Base-by-base conservation (phyloP, 2,888 invertebrate species). In the Dichetophora obliterata region DNA sequence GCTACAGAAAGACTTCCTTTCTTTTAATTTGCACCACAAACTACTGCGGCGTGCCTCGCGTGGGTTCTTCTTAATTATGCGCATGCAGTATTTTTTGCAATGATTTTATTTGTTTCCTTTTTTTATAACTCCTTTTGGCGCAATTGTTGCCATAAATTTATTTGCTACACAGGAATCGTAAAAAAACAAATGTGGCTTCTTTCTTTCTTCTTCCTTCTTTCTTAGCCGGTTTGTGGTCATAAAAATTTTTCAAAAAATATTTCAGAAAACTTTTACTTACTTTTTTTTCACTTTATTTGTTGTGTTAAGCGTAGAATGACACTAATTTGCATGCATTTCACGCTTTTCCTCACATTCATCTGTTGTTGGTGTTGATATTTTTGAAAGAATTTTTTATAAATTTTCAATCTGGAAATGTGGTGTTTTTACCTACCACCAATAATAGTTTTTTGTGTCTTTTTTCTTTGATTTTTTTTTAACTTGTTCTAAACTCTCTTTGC, bases 51-150 rank as follows among this genome's bases (percentile, higher is more conserved):
- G 57, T 27, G 57, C 24, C 11, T 24, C 24, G 57, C 57, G 57
- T 59, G 57, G 57, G 57, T 27, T 59, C 22, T 19, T 59, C 57
- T 59, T 59, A 59, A 59, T 59, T 59, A 59, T 59, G 22, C 57
- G 57, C 57, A 59, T 59, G 57, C 57, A 59, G 11, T 59, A 24
- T 22, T 27, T n/a, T 22, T 22, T 27, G 8, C 57, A 2, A 22
- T 5, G 4, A 2, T 31, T 63, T 31, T 63, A 14, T 27, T 16
- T 31, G 3, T 14, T 24, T 9, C 14, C 54, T 9, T 54, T 54
- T 54, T 8, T 2, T 6, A 6, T 6, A 6, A 31, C 19, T 54
- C 22, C 54, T 54, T 22, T 54, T 54, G 8, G 16, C 8, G 19
- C 19, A 22, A 22, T 22, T 22, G 54, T 22, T 19, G 54, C 54